Evolutionary conservation across 2,888 invertebrate species (phyloP), one percentile per base, ranked within the genome.

Genomic region (Ceratothoa steindachneri): DNA sequence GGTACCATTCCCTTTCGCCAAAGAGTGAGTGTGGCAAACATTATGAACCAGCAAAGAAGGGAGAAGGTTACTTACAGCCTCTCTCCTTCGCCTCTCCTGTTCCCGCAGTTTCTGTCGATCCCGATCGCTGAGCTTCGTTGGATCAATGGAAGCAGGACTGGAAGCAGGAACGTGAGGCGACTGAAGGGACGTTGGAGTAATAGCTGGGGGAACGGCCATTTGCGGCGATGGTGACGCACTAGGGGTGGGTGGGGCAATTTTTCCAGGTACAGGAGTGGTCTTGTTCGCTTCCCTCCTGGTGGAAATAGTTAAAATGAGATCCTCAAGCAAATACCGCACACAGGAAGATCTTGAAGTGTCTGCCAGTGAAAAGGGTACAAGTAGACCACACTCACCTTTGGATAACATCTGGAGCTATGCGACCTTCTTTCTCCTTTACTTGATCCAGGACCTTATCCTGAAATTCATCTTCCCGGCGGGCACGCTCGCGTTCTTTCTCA

Each of bases 31-130:
- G n/a, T n/a, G n/a, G n/a, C n/a, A n/a, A n/a, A n/a, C n/a, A n/a
- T n/a, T n/a, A n/a, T n/a, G n/a, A n/a, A n/a, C n/a, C n/a, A n/a
- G n/a, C n/a, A n/a, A n/a, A n/a, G n/a, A n/a, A n/a, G n/a, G n/a
- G n/a, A n/a, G n/a, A n/a, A n/a, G n/a, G n/a, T n/a, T n/a, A 72
- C 75, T 79, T 41, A 79, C 79, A 15, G 79, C 79, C 69, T 79
- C 79, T 69, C 79, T 76, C 22, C 79, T 73, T 67, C 79, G 71
- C 22, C 79, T 72, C 41, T 79, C 79, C 60, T 79, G 79, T 65
- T 79, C 79, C 53, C 79, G 73, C 12, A 79, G 67, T 27, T 79
- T 79, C 52, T 79, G 79, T 64, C 79, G 30, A 55, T 79, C 79
- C 22, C 79, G 70, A 68, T 79, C 79, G 68, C 75, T 79, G 9